A percentile compares a stretch with the other conserved stretches of the same genome.
Evolutionary conservation across 2,888 invertebrate genomes (phyloP).

Genomic region (Therioaphis trifolii): DNA sequence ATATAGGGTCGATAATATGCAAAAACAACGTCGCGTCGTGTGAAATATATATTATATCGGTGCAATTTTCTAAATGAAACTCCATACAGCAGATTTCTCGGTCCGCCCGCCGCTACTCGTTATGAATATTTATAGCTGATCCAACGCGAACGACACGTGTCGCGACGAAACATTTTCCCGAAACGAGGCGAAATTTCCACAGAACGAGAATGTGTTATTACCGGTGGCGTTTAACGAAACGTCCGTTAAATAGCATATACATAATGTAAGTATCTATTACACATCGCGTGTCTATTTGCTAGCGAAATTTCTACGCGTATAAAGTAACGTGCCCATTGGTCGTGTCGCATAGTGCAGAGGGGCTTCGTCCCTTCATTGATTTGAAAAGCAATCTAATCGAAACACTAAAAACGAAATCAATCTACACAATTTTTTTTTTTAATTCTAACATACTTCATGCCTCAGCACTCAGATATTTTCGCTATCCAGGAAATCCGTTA

Average conservation of each 20-base stretch:
- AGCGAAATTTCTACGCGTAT: too few relatives aligned
- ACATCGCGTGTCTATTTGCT: neutral
- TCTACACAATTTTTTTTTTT: too few relatives aligned
- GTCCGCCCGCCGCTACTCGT: slow-evolving; percentile 17
- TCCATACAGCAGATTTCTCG: slow-evolving; percentile 14
- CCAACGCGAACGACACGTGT: slow-evolving; percentile 22
- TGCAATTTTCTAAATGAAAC: slow-evolving; percentile 50
- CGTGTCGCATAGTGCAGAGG: too few relatives aligned
- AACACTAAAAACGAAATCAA: too few relatives aligned
- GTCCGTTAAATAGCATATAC: slow-evolving; percentile 3
- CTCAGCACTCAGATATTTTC: too few relatives aligned
- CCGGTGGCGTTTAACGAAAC: neutral
- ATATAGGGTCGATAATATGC: neutral
- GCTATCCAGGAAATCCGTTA: too few relatives aligned
- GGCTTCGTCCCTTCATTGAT: too few relatives aligned
- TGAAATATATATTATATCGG: neutral
- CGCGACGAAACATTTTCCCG: slow-evolving; percentile 21
- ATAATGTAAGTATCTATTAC: too few relatives aligned
- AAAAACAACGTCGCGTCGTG: slow-evolving; percentile 3
- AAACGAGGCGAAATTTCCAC: slow-evolving; percentile 9
- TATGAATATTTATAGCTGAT: slow-evolving; percentile 46
- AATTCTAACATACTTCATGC: too few relatives aligned
- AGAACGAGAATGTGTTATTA: neutral
- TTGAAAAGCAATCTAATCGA: too few relatives aligned
- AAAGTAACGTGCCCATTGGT: too few relatives aligned